Percentiles rank a stretch among this genome's conserved stretches.
Evolutionary conservation across 2,113 vertebrate species (phyloP).

Genomic region (Pristiophorus japonicus): DNA sequence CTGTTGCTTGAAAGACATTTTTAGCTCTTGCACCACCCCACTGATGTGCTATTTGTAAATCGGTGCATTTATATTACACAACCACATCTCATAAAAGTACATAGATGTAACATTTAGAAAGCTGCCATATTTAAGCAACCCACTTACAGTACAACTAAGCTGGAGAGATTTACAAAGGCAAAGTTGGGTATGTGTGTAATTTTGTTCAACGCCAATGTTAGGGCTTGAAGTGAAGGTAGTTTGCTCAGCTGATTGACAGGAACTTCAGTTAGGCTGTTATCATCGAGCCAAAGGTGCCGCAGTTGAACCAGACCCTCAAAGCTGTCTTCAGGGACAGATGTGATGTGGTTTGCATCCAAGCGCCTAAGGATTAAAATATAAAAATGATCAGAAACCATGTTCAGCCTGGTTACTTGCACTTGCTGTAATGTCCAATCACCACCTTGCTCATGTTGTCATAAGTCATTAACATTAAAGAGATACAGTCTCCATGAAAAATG

Average conservation of each 20-base stretch:
- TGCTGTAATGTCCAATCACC: not conserved
- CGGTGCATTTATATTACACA: not conserved
- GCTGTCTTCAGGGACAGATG: constrained; percentile 80
- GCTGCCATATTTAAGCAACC: not conserved
- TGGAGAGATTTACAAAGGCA: constrained; percentile 89
- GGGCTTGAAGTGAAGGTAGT: constrained; percentile 81
- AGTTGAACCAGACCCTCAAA: constrained; percentile 87
- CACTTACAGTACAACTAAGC: constrained; percentile 92
- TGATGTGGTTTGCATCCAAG: constrained; percentile 92
- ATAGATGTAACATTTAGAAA: not conserved
- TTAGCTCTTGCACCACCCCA: not conserved
- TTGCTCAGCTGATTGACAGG: constrained; percentile 77
- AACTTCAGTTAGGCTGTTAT: constrained; percentile 83
- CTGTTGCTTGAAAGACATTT: not conserved
- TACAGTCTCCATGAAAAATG: not conserved
- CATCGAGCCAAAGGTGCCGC: constrained; percentile 92
- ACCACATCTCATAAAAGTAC: not conserved
- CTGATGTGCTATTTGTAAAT: not conserved
- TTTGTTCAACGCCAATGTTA: constrained; percentile 88
- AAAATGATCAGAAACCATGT: not conserved
- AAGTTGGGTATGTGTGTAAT: constrained; percentile 82
- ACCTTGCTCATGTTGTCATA: not conserved
- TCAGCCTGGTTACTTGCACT: not conserved
- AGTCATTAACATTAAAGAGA: not conserved
- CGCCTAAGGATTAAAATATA: constrained; percentile 59